Base-by-base conservation (phyloP, 2,888 invertebrate genomes). In the Campopleginae sp. region DNA sequence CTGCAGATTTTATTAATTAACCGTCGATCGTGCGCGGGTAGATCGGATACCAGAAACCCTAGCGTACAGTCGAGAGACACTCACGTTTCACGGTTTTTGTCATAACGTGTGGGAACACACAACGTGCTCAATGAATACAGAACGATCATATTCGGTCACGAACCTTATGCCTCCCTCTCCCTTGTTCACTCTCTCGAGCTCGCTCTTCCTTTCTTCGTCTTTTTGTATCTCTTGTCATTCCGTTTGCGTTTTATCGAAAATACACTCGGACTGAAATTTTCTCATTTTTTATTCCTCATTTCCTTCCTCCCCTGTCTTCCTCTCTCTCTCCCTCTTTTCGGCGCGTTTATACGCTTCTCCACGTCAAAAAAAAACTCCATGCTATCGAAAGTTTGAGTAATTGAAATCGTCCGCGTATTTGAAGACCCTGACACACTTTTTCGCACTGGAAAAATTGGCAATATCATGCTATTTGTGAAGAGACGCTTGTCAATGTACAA, bases 1-100 rank as follows among this genome's bases (percentile, higher is more conserved):
- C 68, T 63, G 68, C 66, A 88, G 89, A 88, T 89, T 90, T 90
- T 90, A 89, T 89, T 90, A 90, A 90, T 90, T 90, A 90, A 90
- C 89, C 87, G 89, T 88, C 89, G 86, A 88, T 88, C 88, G 86
- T 88, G 87, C 84, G 88, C 87, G 87, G 63, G 71, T 68, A 76
- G 80, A 78, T 84, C 75, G 75, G 76, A 44, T 44, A 68, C 17
- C 27, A 51, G 27, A 77, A 76, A 78, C 68, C 31, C 54, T 54
- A 54, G 54, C 27, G 27, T 19, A 42, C 38, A 38, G 12, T 68
- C 31, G 54, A 58, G 44, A 44, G 66, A 23, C 54, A 42, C 54
- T 65, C 51, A 65, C 44, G 44, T 42, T 63, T 70, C 65, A 68
- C n/a, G 72, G 12, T 65, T 79, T 71, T 76, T 19, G 58, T 54